Conservation (phyloP, 2,797 vertebrate genomes). For the Cyprinella venusta region DNA sequence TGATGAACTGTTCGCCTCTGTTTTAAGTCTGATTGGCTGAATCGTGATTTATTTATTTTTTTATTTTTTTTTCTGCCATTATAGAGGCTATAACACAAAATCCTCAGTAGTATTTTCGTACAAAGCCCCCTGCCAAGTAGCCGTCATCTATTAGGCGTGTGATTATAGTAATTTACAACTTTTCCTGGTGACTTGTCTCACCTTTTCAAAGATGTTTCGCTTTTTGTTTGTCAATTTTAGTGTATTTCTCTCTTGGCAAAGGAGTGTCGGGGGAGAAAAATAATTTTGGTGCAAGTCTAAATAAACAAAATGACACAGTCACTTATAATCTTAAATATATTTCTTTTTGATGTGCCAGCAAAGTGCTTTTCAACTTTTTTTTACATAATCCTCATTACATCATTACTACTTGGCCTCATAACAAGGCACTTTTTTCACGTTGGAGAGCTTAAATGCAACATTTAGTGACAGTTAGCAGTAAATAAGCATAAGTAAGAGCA, state of each 20-base stretch:
- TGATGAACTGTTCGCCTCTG: neutral
- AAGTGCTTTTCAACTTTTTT: constrained; percentile 5
- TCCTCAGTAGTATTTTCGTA: constrained; percentile 37
- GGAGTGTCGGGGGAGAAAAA: neutral
- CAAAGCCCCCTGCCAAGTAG: constrained; percentile 40
- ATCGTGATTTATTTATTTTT: too few relatives aligned
- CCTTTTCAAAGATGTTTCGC: constrained; percentile 18
- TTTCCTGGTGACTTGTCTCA: constrained; percentile 32
- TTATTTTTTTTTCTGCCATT: constrained; percentile 48
- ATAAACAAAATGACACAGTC: constrained; percentile 23
- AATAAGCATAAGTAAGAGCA: constrained; percentile 15
- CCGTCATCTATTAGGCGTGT: constrained; percentile 45
- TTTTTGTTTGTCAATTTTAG: constrained; percentile 43
- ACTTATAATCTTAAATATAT: constrained; percentile 3
- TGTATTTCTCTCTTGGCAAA: constrained; percentile 23
- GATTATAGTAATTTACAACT: constrained; percentile 57
- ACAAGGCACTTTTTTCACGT: neutral
- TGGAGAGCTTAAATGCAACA: neutral
- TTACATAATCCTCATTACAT: constrained; percentile 7
- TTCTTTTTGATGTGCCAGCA: constrained; percentile 22
- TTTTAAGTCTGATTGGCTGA: constrained; percentile 43
- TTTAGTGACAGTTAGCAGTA: neutral
- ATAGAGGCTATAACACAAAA: constrained; percentile 49
- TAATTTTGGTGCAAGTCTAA: constrained; percentile 6
- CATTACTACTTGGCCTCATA: neutral